Evolutionary conservation across 2,113 vertebrate species (phyloP).

Genomic region (Crotalus horridus): DNA sequence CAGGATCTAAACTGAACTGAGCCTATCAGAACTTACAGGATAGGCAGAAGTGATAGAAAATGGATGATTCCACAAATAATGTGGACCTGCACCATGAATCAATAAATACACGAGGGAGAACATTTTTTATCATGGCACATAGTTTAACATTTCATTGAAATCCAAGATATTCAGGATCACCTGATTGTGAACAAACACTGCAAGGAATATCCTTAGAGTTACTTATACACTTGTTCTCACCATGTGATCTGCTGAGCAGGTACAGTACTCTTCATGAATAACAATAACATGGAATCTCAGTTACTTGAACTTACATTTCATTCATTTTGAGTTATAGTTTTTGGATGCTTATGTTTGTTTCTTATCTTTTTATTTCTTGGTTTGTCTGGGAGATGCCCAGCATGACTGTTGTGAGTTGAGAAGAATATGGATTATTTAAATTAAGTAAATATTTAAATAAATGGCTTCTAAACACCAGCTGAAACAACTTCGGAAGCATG

Average conservation of each 20-base stretch:
- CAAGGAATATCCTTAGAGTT: neutral
- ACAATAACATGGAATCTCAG: neutral
- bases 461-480: neutral
- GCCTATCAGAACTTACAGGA: neutral
- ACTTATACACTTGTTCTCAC: neutral
- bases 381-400: neutral
- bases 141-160: neutral
- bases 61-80: neutral
- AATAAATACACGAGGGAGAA: neutral
- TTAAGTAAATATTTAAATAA: neutral
- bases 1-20: neutral
- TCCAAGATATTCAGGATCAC: neutral
- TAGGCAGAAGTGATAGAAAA: neutral
- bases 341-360: neutral
- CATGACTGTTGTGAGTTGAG: neutral
- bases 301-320: neutral
- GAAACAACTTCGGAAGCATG: neutral
- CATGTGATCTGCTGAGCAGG: neutral
- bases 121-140: neutral
- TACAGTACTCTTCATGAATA: neutral
- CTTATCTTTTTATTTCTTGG: neutral
- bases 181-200: neutral
- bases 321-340: neutral
- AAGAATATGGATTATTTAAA: neutral
- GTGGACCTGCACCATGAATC: neutral